Evolutionary conservation across 2,113 vertebrate species (phyloP), one percentile per base, ranked within the genome.

Genomic region (Porphyrio hochstetteri): DNA sequence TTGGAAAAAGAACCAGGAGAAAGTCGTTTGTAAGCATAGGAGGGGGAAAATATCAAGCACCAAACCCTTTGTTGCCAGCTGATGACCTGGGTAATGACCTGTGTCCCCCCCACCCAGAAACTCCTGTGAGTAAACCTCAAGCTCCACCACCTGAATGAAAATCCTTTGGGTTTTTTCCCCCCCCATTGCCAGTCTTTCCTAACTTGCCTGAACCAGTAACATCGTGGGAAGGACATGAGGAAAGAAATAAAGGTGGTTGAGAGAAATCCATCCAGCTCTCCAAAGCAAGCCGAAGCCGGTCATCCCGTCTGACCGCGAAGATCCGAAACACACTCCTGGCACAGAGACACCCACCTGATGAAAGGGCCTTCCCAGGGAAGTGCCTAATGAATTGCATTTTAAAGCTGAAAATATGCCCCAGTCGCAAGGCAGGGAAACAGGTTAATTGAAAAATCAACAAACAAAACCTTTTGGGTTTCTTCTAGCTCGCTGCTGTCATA

Each of bases 1-100:
- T n/a, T 7, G 27, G 27, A 25, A 53, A 38, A 31, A 0, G 0
- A 65, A 23, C 21, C 1, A 0, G 52, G 44, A 69, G 13, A 65
- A 69, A 60, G 23, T 11, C 6, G 0, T 27, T 40, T 12, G 24
- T 27, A 21, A 74, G 55, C 7, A 0, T 0, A 2, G 6, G 15
- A 28, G 6, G 28, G 2, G 1, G 6, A 17, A 61, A 16, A 21
- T 1, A 16, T 0, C 11, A 29, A 48, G 23, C 6, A 28, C 5
- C 52, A 3, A n/a, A 42, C 1, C 6, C 68, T 35, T 29, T 0
- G 10, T 46, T 3, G 40, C 23, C 29, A 27, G 20, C 29, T 1
- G 40, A 13, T 3, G 11, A 17, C 33, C 7, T 2, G 8, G 36
- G 57, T 20, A 46, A 31, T 17, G 2, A 5, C 19, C 52, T 36